Evolutionary conservation across 2,888 invertebrate species (phyloP), one percentile per base, ranked within the genome.

Genomic region (Trachelus tabidus): DNA sequence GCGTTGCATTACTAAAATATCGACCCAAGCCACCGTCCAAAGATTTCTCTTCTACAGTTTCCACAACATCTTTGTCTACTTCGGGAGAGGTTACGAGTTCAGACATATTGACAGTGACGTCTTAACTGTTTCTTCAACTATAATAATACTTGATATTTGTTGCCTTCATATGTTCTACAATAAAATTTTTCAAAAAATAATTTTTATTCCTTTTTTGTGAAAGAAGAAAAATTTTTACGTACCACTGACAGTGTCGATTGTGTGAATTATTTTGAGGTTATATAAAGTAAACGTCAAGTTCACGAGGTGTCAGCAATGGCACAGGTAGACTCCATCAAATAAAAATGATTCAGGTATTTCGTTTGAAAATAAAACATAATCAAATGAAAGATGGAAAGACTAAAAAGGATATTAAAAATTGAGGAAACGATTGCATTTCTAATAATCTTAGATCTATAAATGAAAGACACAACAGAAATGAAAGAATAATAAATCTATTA

Each of bases 1-100:
- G 89, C 3, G 87, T 85, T 3, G 86, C 87, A 40, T 87, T 90
- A 76, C 89, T 89, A 75, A 91, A 91, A 76, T 91, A 91, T 77
- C 88, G 88, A 76, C 87, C 88, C 0, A 88, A n/a, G 1, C 71
- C 71, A 56, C 23, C 23, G 23, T 56, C 56, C 56, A 23, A 56
- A 56, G 56, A 56, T 56, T 56, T 56, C 9, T 56, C 56, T 56
- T 56, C 56, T 56, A 56, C 23, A 56, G 6, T 23, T 56, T 56
- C 40, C 23, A 0, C 40, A 56, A 15, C 40, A 23, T 56, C 9
- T 23, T 56, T 56, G 9, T 56, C 56, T 2, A 56, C 56, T 56
- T 56, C 15, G 23, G 56, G 23, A 56, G 56, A 56, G 56, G 56
- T 56, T 56, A 56, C 9, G 23, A 56, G 1, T 23, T 56, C 23